Conservation (phyloP, 2,113 vertebrate genomes). For the Percina caprodes region DNA sequence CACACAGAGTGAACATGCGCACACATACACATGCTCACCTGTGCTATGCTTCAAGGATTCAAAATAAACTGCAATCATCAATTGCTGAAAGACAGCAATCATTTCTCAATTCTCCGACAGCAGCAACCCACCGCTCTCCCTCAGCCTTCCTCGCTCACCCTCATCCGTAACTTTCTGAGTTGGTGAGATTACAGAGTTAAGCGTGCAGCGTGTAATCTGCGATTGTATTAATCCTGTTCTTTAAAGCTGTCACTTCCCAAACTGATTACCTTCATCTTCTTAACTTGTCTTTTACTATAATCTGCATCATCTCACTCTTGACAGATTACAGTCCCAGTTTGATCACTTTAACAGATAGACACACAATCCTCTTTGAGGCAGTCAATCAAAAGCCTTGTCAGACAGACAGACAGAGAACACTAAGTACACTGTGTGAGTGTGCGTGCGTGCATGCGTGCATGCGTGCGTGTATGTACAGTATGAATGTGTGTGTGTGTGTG, state of each 20-base stretch:
- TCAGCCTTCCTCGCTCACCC: not conserved
- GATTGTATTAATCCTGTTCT: slow-evolving; percentile 69
- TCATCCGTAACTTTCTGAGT: slow-evolving; percentile 44
- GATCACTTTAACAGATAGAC: slow-evolving; percentile 61
- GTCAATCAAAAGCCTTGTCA: slow-evolving; percentile 46
- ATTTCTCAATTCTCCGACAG: slow-evolving; percentile 59
- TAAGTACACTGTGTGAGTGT: not conserved
- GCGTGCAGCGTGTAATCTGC: slow-evolving; percentile 57
- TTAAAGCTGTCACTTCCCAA: slow-evolving; percentile 67
- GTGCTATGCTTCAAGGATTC: slow-evolving; percentile 30
- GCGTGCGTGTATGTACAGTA: not conserved
- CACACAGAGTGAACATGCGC: slow-evolving; percentile 29
- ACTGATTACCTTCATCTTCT: slow-evolving; percentile 75
- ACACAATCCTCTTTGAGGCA: slow-evolving; percentile 55
- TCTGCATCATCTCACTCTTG: slow-evolving; percentile 60
- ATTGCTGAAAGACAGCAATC: slow-evolving; percentile 64
- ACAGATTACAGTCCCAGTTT: slow-evolving; percentile 60
- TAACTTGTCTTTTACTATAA: slow-evolving; percentile 66
- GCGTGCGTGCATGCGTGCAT: not conserved
- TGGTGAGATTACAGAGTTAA: slow-evolving; percentile 41
- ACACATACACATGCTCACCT: slow-evolving; percentile 23
- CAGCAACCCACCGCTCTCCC: slow-evolving; percentile 40
- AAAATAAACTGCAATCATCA: slow-evolving; percentile 55
- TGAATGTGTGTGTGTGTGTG: not conserved
- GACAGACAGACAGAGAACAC: slow-evolving; percentile 11